Percentiles rank a stretch among this genome's conserved stretches.
phyloP scores from a whole-genome alignment of 2,113 vertebrate genomes.

The Sprattus sprattus region DNA sequence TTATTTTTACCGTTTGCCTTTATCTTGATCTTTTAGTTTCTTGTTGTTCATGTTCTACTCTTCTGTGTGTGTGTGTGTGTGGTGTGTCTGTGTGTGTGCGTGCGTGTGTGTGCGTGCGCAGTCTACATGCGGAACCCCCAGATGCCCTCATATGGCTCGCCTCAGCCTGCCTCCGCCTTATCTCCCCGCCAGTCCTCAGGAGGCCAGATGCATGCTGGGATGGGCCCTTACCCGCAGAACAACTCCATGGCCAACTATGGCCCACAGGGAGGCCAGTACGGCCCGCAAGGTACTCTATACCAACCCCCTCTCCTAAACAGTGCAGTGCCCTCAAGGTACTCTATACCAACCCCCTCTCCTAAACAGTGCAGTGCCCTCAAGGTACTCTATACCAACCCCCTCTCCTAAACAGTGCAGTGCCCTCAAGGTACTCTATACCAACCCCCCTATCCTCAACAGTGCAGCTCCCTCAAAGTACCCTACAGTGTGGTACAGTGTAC shows the following conservation, averaged over 20 bases:
- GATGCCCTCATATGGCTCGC: slow-evolving; percentile 93
- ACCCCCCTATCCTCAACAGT: too few species aligned
- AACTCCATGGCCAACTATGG: slow-evolving; percentile 94
- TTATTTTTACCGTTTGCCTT: background rate
- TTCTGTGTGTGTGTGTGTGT: background rate
- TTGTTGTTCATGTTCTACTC: background rate
- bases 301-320: background rate
- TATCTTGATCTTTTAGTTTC: too few species aligned
- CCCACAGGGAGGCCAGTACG: slow-evolving; percentile 89
- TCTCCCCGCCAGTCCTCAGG: slow-evolving; percentile 95
- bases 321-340: background rate
- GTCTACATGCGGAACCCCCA: slow-evolving; percentile 96
- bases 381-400: too few species aligned
- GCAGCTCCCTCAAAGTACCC: too few species aligned
- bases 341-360: too few species aligned
- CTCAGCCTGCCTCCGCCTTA: slow-evolving; percentile 94
- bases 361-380: too few species aligned
- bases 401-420: too few species aligned
- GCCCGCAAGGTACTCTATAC: slow-evolving; percentile 81
- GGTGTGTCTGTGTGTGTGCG: slow-evolving; percentile 2
- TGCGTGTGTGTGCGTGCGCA: slow-evolving; percentile 51
- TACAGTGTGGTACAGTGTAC: too few species aligned
- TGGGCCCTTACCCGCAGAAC: slow-evolving; percentile 93
- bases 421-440: too few species aligned
- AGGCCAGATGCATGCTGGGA: slow-evolving; percentile 89